Evolutionary conservation across 2,888 invertebrate genomes (phyloP), one percentile per base, ranked within the genome.

Genomic region (Allophyes oxyacanthae): DNA sequence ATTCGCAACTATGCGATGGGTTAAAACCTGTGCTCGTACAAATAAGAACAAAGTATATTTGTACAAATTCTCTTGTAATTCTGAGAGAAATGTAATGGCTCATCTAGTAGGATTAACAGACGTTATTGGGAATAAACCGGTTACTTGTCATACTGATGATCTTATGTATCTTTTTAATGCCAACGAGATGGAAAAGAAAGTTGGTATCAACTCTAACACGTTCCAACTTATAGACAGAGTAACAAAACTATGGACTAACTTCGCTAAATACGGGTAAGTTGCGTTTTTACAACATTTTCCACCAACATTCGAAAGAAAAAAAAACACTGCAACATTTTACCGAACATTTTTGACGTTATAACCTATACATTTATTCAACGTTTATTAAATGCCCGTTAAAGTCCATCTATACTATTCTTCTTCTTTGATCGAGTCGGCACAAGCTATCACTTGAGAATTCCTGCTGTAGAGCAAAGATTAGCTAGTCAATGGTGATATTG

Each of bases 181-280:
- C 0, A 78, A 67, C 43, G 3, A 40, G 0, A 33, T 72, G 32
- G 59, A 62, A 5, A 7, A 43, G 2, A 67, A 51, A 2, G 32
- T 78, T 10, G 55, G 77, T 14, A 44, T 59, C 2, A 43, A 69
- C 4, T 69, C 81, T 0, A 43, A 52, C 11, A 62, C 65, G 0
- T 82, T 72, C 30, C 48, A 66, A 53, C 59, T 83, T 49, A 79
- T 86, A 13, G 65, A 82, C 6, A 78, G 58, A 48, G 64, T 83
- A 3, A 80, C 82, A 1, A 78, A 58, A 20, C 68, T 87, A 13
- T 84, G 83, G 82, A 82, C 85, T 0, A 83, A 87, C 55, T 84
- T 87, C 26, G 85, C 85, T 36, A 86, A 84, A 78, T 78, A 66
- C 37, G 87, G 87, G 86, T 87, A 60, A 79, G 83, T 33, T 11